These are phyloP conservation scores for Kryphioiulus occultus DNA, from an alignment of 2,888 invertebrate genomes.

Conservation along the genomic window DNA sequence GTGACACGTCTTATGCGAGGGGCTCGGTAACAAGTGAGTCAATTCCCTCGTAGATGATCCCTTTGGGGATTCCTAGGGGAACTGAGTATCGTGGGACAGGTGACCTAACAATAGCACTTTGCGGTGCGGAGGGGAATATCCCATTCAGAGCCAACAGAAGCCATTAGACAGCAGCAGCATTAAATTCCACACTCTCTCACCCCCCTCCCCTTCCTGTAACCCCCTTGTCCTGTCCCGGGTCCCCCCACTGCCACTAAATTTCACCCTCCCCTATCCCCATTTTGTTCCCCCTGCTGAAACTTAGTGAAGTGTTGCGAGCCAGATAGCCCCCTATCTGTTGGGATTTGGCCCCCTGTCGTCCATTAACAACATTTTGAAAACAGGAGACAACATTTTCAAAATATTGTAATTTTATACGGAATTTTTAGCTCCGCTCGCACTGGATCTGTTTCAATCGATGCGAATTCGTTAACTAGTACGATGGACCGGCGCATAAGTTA, in stretches of 20 bases:
- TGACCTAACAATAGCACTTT: constrained; percentile 47
- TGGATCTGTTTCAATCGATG: constrained; percentile 11
- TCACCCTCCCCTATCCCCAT: not conserved
- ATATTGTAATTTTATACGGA: constrained; percentile 31
- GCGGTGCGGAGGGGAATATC: constrained; percentile 25
- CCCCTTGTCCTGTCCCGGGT: not conserved
- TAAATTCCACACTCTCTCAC: constrained; percentile 27
- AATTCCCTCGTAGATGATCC: constrained; percentile 36
- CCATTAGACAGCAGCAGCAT: constrained; percentile 44
- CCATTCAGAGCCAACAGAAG: constrained; percentile 36
- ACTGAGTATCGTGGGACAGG: constrained; percentile 41
- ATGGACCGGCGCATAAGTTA: not conserved
- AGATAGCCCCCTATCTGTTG: not conserved
- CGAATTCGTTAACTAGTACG: not conserved
- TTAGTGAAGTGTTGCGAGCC: not conserved
- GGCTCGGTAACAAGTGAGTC: constrained; percentile 30
- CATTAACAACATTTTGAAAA: constrained; percentile 35
- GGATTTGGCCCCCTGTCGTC: constrained; percentile 2
- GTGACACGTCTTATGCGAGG: not conserved
- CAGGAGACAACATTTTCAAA: constrained; percentile 26
- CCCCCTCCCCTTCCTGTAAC: not conserved
- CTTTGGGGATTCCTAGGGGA: constrained; percentile 43
- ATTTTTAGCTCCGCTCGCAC: not conserved
- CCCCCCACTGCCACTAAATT: constrained; percentile 29
- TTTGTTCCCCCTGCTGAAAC: not conserved